Percentiles rank a stretch among this genome's conserved stretches.
These are phyloP conservation scores for Thamnophis sirtalis DNA, from an alignment of 2,113 vertebrate genomes.

Conservation along the genomic window DNA sequence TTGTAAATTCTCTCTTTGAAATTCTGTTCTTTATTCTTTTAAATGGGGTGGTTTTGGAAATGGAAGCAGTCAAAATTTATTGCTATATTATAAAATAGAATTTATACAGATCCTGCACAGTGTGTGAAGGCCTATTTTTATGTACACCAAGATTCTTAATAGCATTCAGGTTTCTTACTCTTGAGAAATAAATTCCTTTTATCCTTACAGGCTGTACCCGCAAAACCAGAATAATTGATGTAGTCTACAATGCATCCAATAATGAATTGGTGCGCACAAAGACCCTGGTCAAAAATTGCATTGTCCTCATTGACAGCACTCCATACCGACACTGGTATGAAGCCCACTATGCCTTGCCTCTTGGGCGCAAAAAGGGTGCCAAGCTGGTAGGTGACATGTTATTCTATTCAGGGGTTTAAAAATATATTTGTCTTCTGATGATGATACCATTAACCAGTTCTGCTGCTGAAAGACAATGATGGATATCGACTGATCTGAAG, in stretches of 20 bases:
- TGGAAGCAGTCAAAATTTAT: too few species aligned
- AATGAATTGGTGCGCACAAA: slow-evolving; percentile 97
- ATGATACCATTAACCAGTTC: slow-evolving; percentile 88
- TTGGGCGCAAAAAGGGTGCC: slow-evolving; percentile 96
- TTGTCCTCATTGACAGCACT: slow-evolving; percentile 89
- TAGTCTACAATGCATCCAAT: slow-evolving; percentile 98
- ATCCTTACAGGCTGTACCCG: slow-evolving; percentile 86
- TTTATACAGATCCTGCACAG: not conserved
- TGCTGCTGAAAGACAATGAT: slow-evolving; percentile 86
- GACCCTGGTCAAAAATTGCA: slow-evolving; percentile 98
- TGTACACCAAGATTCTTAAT: not conserved
- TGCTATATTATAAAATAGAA: not conserved
- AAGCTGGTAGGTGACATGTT: slow-evolving; percentile 80
- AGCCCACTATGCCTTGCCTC: slow-evolving; percentile 89
- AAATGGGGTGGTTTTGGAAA: not conserved
- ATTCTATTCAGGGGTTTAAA: fast-evolving
- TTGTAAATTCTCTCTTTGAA: not conserved
- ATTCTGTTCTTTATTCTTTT: not conserved
- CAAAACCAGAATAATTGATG: slow-evolving; percentile 96
- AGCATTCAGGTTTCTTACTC: not conserved
- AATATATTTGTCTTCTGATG: slow-evolving; percentile 73
- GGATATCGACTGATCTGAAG: slow-evolving; percentile 76
- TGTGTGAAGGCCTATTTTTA: not conserved
- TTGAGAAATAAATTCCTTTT: slow-evolving; percentile 3
- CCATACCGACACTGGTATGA: slow-evolving; percentile 98